Conservation (phyloP, 2,113 vertebrate genomes). For the Lutjanus erythropterus region DNA sequence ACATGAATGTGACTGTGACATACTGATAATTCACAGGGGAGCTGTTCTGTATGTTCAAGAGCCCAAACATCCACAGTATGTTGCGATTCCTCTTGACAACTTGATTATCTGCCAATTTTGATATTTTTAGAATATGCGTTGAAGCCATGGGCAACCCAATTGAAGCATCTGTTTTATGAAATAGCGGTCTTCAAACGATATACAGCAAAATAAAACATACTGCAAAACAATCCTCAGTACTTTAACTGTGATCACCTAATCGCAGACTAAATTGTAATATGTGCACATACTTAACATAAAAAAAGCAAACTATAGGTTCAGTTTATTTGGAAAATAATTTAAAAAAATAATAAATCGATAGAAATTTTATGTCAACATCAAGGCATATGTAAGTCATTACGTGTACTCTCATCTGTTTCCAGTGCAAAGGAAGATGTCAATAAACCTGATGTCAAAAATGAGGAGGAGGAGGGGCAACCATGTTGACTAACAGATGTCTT, state of each 20-base stretch:
- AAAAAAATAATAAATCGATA: slow-evolving; percentile 61
- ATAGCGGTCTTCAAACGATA: slow-evolving; percentile 6
- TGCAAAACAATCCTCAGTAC: neutral
- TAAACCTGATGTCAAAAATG: slow-evolving; percentile 73
- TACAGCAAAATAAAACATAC: neutral
- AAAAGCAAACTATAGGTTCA: slow-evolving; percentile 45
- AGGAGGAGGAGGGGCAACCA: slow-evolving; percentile 47
- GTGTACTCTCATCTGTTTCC: slow-evolving; percentile 65
- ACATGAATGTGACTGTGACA: slow-evolving; percentile 32
- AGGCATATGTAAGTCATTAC: slow-evolving; percentile 59
- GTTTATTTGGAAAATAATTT: slow-evolving; percentile 65
- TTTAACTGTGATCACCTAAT: neutral
- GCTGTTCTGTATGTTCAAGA: slow-evolving; percentile 12
- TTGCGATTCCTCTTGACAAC: neutral
- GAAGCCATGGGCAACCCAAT: neutral
- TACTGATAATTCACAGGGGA: slow-evolving; percentile 19
- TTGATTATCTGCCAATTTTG: slow-evolving; percentile 17
- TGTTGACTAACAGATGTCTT: slow-evolving; percentile 78
- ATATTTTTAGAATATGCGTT: slow-evolving; percentile 27
- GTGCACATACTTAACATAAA: slow-evolving; percentile 68
- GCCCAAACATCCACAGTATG: slow-evolving; percentile 28
- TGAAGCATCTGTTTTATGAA: slow-evolving; percentile 2
- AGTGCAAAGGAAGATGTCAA: slow-evolving; percentile 68
- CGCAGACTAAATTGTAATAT: slow-evolving; percentile 31
- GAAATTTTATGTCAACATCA: slow-evolving; percentile 55